Conservation (phyloP, 2,797 vertebrate genomes). For the Lagorchestes hirsutus region DNA sequence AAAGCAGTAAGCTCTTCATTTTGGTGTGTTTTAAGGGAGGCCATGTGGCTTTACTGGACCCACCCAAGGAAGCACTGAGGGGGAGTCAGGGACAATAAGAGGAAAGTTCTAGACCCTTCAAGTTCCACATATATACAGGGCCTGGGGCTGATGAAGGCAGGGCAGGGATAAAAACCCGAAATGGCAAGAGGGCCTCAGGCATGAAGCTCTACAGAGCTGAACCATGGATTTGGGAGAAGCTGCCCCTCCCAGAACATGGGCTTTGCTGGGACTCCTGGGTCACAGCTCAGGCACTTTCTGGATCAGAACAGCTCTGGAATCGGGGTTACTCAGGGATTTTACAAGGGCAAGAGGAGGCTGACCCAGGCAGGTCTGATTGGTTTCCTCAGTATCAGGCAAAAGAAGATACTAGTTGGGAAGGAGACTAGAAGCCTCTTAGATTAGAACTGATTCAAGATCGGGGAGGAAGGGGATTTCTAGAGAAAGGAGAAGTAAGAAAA, state of each 20-base stretch:
- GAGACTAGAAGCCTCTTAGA: background rate
- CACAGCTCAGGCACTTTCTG: background rate
- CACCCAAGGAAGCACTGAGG: background rate
- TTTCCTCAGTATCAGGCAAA: background rate
- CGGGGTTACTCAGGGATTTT: background rate
- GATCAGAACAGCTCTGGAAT: background rate
- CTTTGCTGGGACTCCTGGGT: background rate
- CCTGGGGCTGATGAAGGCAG: background rate
- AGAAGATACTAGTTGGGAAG: background rate
- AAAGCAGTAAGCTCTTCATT: background rate
- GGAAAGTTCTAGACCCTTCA: background rate
- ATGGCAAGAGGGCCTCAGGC: background rate
- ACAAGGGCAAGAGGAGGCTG: background rate
- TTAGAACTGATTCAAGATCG: background rate
- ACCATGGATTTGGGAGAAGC: background rate
- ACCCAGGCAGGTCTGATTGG: background rate
- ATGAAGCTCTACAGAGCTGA: background rate
- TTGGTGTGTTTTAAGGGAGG: background rate
- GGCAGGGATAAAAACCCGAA: background rate
- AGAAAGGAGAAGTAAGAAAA: constrained; percentile 16
- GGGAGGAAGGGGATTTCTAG: background rate
- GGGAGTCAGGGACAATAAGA: background rate
- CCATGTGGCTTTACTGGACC: background rate
- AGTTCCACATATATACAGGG: background rate
- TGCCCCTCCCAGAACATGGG: background rate